A percentile compares a stretch with the other conserved stretches of the same genome.
phyloP scores from a whole-genome alignment of 2,797 vertebrate species.

The Spheniscus humboldti region DNA sequence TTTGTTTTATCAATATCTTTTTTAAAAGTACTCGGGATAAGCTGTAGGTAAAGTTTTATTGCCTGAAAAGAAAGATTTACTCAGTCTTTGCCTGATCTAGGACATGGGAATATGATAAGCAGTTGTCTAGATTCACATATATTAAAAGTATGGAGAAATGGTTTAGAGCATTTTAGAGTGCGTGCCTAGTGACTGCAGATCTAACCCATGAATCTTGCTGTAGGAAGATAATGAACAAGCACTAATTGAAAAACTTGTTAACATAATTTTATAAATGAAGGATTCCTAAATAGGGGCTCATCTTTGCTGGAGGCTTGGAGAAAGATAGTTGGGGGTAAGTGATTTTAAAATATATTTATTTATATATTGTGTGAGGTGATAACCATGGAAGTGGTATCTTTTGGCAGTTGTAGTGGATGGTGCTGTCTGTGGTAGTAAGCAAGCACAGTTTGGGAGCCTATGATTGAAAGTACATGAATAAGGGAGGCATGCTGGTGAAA shows the following conservation, averaged over 20 bases:
- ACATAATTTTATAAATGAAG: neutral
- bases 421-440: neutral
- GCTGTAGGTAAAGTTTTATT: neutral
- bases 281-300: neutral
- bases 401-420: neutral
- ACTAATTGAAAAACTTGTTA: neutral
- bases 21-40: neutral
- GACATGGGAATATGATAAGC: neutral
- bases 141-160: neutral
- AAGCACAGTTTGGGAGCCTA: neutral
- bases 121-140: neutral
- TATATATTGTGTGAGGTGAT: rapidly evolving
- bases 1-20: neutral
- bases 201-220: neutral
- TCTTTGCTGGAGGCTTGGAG: neutral
- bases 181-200: neutral
- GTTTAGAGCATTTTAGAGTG: neutral
- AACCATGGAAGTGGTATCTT: neutral
- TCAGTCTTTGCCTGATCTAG: neutral
- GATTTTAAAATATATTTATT: neutral
- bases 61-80: neutral
- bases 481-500: neutral
- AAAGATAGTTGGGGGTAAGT: neutral
- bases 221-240: neutral
- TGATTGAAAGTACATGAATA: neutral